Conservation (phyloP, 2,797 vertebrate genomes). For the Cottoperca gobio region DNA sequence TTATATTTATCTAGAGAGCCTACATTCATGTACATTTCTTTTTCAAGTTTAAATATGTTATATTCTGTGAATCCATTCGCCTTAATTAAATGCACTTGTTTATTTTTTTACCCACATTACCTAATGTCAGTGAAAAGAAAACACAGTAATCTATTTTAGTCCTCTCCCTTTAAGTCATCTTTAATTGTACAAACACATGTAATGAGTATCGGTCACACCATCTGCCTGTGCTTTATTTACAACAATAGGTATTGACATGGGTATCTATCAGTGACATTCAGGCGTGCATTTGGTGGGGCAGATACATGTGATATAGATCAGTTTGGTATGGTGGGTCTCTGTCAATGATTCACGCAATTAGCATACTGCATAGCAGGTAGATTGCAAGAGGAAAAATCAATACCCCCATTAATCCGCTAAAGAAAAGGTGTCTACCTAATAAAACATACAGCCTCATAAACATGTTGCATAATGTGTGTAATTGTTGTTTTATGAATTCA, state of each 20-base stretch:
- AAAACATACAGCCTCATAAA: conserved; percentile 70
- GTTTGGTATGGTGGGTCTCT: conserved; percentile 68
- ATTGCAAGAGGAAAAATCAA: conserved; percentile 72
- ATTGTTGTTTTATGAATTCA: conserved; percentile 47
- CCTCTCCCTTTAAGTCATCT: conserved; percentile 44
- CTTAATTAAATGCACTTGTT: neutral
- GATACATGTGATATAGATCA: conserved; percentile 85
- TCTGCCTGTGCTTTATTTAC: conserved; percentile 79
- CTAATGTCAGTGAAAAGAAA: conserved; percentile 8
- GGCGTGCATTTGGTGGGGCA: conserved; percentile 66
- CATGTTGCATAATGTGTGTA: conserved; percentile 37
- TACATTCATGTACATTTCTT: too few relatives aligned
- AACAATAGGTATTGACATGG: conserved; percentile 76
- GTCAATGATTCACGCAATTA: conserved; percentile 84
- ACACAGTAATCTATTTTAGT: conserved; percentile 28
- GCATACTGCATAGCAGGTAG: conserved; percentile 82
- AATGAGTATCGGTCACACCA: conserved; percentile 70
- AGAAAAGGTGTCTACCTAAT: conserved; percentile 77
- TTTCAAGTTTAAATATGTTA: neutral
- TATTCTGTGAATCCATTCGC: neutral
- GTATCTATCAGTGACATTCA: conserved; percentile 78
- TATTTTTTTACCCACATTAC: neutral
- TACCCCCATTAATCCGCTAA: conserved; percentile 81
- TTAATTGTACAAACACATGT: conserved; percentile 49
- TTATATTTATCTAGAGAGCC: too few relatives aligned